Conservation (phyloP, 2,888 invertebrate species). For the Thymelicus acteon region DNA sequence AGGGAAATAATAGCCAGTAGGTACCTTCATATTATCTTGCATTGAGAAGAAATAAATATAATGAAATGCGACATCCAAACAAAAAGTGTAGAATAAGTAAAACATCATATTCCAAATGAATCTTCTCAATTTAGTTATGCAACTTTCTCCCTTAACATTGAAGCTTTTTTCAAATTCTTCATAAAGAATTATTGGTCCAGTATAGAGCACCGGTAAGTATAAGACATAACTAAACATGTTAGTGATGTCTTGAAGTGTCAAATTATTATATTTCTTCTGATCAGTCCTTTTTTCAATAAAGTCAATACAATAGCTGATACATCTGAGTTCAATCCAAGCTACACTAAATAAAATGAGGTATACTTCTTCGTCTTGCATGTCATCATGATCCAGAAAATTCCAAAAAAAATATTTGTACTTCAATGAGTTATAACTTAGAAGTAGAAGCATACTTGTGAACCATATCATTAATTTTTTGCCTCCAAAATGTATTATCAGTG, state of each 20-base stretch:
- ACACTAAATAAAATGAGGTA: conserved; percentile 82
- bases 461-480: conserved; percentile 82
- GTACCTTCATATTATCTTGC: conserved; percentile 87
- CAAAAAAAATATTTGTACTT: conserved; percentile 77
- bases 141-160: conserved; percentile 50
- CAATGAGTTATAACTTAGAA: conserved; percentile 80
- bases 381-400: conserved; percentile 69
- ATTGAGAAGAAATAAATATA: conserved; percentile 93
- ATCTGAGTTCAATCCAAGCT: conserved; percentile 90
- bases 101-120: conserved; percentile 80
- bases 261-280: conserved; percentile 41
- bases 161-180: conserved; percentile 86
- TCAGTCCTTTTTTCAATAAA: conserved; percentile 65
- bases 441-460: conserved; percentile 76
- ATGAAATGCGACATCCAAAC: conserved; percentile 90
- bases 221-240: conserved; percentile 90
- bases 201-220: conserved; percentile 92
- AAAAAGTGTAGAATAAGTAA: conserved; percentile 87
- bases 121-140: conserved; percentile 62
- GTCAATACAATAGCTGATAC: conserved; percentile 90
- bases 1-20: conserved; percentile 45
- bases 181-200: conserved; percentile 93
- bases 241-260: conserved; percentile 52
- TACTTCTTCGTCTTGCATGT: conserved; percentile 78
- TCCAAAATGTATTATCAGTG: conserved; percentile 66